A percentile compares a stretch with the other conserved stretches of the same genome.
These are phyloP conservation scores for Diplolepis rosae DNA, from an alignment of 2,888 invertebrate genomes.

Conservation along the genomic window DNA sequence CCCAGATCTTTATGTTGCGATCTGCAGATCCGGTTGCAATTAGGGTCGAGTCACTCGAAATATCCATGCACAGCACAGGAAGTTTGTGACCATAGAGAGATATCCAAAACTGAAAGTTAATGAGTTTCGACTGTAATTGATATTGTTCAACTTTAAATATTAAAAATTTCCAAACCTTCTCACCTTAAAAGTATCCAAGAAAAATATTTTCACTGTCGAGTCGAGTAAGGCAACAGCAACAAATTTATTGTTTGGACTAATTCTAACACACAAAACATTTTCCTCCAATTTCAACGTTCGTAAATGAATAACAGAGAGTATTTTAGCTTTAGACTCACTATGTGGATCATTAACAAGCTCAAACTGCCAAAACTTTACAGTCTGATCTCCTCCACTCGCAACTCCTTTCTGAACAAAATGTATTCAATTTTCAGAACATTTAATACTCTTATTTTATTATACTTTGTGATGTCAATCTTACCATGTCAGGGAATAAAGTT, in stretches of 20 bases:
- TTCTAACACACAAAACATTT: constrained; percentile 86
- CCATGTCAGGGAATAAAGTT: constrained; percentile 86
- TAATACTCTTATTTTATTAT: constrained; percentile 21
- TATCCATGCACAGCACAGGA: constrained; percentile 94
- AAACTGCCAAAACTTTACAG: constrained; percentile 95
- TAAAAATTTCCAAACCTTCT: constrained; percentile 36
- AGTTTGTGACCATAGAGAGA: constrained; percentile 97
- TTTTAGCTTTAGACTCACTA: constrained; percentile 79
- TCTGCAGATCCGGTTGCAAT: constrained; percentile 97
- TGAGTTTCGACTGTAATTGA: background rate
- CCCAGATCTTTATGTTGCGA: constrained; percentile 98
- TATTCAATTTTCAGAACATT: constrained; percentile 29
- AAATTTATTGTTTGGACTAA: constrained; percentile 90
- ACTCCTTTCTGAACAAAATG: constrained; percentile 81
- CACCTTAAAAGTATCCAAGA: constrained; percentile 94
- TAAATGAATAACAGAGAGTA: constrained; percentile 85
- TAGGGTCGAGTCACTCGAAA: constrained; percentile 89
- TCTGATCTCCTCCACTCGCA: constrained; percentile 89
- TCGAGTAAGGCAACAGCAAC: constrained; percentile 93
- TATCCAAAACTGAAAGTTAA: constrained; percentile 84
- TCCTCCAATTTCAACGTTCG: constrained; percentile 92
- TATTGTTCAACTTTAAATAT: constrained; percentile 25
- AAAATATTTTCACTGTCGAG: constrained; percentile 96
- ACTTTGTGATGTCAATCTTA: constrained; percentile 67
- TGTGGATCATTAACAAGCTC: constrained; percentile 84